Evolutionary conservation across 2,113 vertebrate genomes (phyloP), one percentile per base, ranked within the genome.

Genomic region (Brienomyrus longianalis): DNA sequence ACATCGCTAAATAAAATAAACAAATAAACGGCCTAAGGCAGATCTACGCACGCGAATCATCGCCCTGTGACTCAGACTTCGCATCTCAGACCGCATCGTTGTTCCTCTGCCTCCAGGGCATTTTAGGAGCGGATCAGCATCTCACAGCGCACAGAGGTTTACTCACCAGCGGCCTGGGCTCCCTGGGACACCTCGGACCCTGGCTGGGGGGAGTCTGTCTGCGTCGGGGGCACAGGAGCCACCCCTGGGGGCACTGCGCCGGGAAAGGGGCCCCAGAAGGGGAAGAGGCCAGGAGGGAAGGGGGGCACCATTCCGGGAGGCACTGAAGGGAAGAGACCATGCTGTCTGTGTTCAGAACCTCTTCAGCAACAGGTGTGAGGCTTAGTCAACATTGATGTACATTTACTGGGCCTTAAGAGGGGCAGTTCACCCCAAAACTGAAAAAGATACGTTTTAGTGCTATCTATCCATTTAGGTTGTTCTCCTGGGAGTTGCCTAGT

Each of bases 211-310:
- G 93, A 77, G 5, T 95, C 94, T 8, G 92, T 0, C 3, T 91
- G 91, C 23, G 92, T 92, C 0, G 93, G 94, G 89, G 93, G 91
- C 39, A 91, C 94, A 19, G 94, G 91, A 0, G 92, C 93, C 7
- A 95, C 91, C 1, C 95, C 95, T 56, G 95, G 96, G 1, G 93
- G 95, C 0, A 95, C 96, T 0, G 96, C 97, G 0, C 96, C 97
- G 0, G 98, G 97, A 88, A 99, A 98, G 0, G 98, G 97, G 83
- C 95, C 98, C 98, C 98, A 99, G 66, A 99, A 96, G 0, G 98
- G 98, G 91, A 99, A 98, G 93, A 99, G 94, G 4, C 97, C 98
- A 0, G 97, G 98, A 1, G 98, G 98, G 54, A 99, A 99, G 1
- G 97, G 98, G 1, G 98, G 98, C 90, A 99, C 94, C 93, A 98